Evolutionary conservation across 2,888 invertebrate genomes (phyloP), one percentile per base, ranked within the genome.

Genomic region (Apomyelois bistriatella): DNA sequence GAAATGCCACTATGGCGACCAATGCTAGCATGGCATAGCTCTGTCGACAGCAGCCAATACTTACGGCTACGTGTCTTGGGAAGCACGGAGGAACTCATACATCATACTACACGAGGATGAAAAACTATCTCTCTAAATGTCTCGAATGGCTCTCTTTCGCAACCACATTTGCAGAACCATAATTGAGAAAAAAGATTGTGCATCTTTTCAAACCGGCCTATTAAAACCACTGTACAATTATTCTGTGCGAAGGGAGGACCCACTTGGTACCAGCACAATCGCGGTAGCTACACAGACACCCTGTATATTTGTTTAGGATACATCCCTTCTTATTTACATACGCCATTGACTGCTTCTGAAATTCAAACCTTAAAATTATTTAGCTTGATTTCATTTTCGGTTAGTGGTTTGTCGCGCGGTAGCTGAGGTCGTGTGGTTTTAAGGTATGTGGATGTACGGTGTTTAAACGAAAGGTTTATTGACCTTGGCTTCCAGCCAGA

Each of bases 241-340:
- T 36, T 8, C 10, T 13, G 17, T 47, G 54, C 16, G 15, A 1
- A 56, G 59, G 60, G 58, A 58, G 59, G 61, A 70, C 66, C 62
- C 78, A 72, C 66, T 68, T 74, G 70, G 74, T 60, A 68, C 59
- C 70, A 74, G 82, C 59, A 70, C 69, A 70, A 74, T 79, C 72
- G 71, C 74, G 70, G 72, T 67, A 61, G 69, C 63, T 65, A 54
- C 80, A 81, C 71, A 74, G 78, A 82, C 85, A 82, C 77, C 75
- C 79, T 71, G 81, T 81, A 74, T 85, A 82, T 88, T 88, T 88
- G 72, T 81, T 87, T 85, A 87, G 87, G 88, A 82, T 82, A 76
- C 79, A 80, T 75, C 82, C 82, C 80, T 77, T 10, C 68, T 69
- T 80, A 84, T 85, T 85, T 85, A 82, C 81, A 80, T 79, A 75